Base-by-base conservation (phyloP, 1,140 invertebrate species). In the Vollenhovia emeryi region DNA sequence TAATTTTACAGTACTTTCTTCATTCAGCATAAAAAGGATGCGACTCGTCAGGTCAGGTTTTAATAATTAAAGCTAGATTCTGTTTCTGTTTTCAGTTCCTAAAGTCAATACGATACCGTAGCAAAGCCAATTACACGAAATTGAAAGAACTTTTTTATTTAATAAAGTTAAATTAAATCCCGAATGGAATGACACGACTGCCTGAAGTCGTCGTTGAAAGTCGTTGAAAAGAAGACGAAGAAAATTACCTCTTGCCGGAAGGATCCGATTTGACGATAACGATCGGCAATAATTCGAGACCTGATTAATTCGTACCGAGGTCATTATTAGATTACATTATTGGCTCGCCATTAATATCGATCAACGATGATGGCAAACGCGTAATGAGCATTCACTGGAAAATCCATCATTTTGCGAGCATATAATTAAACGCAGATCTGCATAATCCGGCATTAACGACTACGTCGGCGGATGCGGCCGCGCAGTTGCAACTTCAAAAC, bases 361-460 rank as follows among this genome's bases (percentile, higher is more conserved):
- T 80, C 76, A 69, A 30, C 21, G 75, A 18, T 78, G 75, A 79
- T 79, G 15, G 59, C 43, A 68, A 50, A 71, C 64, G 11, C 21
- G 50, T 80, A 80, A 80, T 80, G 64, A 80, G 64, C 68, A 71
- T 80, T 80, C 66, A 71, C 36, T 69, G 64, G 64, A 43, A 57
- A 71, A 80, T 80, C 24, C 33, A 80, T 80, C 78, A 48, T 71
- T 80, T 80, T 68, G n/a, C 43, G 48, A 55, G 48, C 36, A 43
- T 80, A 43, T 80, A 80, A 80, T 80, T 80, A 80, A 80, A 80
- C 50, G 36, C 50, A 71, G 66, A 80, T 80, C 48, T 71, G 33
- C 78, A 80, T 80, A 80, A 80, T 80, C 64, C 48, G 33, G 36
- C 24, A 68, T 71, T 80, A 71, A 71, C 50, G 50, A 71, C 45